Conservation (phyloP, 2,797 vertebrate species). For the Sebastiscus albofasciatus region DNA sequence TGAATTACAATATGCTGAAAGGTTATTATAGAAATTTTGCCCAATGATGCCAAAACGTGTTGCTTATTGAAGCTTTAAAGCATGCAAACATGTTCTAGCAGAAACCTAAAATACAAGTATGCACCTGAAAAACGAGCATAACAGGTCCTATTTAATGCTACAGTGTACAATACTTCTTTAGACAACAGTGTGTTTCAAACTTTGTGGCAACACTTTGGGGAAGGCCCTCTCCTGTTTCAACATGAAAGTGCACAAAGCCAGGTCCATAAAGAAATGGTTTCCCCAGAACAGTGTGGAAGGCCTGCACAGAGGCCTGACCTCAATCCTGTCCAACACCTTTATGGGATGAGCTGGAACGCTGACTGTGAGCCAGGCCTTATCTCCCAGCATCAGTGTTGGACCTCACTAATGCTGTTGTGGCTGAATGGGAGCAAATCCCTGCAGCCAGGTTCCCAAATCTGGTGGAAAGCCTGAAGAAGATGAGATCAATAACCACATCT, state of each 20-base stretch:
- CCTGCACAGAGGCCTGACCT: background rate
- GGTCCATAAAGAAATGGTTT: background rate
- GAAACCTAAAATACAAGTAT: too few species aligned
- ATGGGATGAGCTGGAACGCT: background rate
- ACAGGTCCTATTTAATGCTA: background rate
- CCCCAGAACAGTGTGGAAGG: background rate
- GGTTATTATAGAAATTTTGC: too few species aligned
- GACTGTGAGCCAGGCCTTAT: background rate
- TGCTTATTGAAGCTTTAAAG: too few species aligned
- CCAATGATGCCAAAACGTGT: too few species aligned
- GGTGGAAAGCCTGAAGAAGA: background rate
- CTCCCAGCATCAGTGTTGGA: background rate
- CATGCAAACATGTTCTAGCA: too few species aligned
- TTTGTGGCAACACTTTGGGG: background rate
- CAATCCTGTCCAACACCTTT: background rate
- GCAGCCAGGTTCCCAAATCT: conserved; percentile 5
- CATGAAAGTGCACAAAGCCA: background rate
- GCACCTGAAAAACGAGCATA: accelerated
- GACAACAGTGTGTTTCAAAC: background rate
- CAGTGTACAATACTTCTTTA: background rate
- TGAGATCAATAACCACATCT: background rate
- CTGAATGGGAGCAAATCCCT: conserved; percentile 18
- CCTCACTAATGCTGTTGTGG: background rate
- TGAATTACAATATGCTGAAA: too few species aligned
- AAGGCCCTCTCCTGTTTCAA: background rate